Percentiles rank a stretch among this genome's conserved stretches.
These are phyloP conservation scores for Cosmopolites sordidus DNA, from an alignment of 2,888 invertebrate genomes.

Conservation along the genomic window DNA sequence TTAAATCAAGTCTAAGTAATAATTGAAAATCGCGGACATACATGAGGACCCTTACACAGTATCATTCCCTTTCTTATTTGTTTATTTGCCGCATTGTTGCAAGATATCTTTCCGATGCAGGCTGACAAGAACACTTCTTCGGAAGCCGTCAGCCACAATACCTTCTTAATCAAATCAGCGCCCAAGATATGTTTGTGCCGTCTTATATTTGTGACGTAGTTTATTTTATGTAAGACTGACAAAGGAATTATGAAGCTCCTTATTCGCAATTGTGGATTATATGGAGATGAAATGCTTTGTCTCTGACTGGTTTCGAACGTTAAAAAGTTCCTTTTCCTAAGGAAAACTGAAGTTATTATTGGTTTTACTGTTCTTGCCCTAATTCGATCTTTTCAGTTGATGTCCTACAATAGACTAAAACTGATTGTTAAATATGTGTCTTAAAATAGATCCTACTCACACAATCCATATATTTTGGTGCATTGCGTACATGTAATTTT, in stretches of 20 bases:
- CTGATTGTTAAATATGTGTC: no score
- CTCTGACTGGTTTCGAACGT: constrained; percentile 1
- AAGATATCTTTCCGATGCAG: constrained; percentile 47
- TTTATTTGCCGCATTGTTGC: constrained; percentile 44
- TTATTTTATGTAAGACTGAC: constrained; percentile 35
- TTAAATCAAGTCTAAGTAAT: no score
- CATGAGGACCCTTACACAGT: neutral
- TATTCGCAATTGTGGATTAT: constrained; percentile 34
- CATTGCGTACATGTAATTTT: no score
- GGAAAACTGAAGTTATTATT: neutral
- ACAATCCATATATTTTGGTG: no score
- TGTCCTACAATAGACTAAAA: no score
- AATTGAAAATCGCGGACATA: constrained; percentile 1
- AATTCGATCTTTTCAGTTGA: neutral
- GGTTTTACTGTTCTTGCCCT: neutral
- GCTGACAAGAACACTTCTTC: constrained; percentile 49
- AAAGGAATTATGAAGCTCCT: constrained; percentile 32
- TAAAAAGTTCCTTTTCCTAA: neutral
- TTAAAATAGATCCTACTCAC: no score
- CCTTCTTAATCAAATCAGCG: constrained; percentile 46
- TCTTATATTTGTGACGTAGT: constrained; percentile 41
- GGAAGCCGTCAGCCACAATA: constrained; percentile 44
- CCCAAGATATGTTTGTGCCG: constrained; percentile 44
- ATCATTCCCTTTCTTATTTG: constrained; percentile 16
- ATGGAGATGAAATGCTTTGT: constrained; percentile 25